phyloP scores from a whole-genome alignment of 2,797 vertebrate species.

The Enteromius thamalakanensis region DNA sequence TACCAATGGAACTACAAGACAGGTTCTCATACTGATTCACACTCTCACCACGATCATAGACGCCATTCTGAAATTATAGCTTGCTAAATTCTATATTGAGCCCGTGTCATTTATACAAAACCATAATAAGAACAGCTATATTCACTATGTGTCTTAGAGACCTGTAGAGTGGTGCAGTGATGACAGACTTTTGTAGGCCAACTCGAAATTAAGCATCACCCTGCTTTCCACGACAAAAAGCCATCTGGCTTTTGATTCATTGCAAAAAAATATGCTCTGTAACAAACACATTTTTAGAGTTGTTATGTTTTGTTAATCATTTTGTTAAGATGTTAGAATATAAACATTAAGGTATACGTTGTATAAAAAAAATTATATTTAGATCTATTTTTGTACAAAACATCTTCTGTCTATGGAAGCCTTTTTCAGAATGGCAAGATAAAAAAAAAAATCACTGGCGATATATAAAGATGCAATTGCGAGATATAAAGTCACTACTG shows the following conservation, averaged over 20 bases:
- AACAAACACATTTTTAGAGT: background rate
- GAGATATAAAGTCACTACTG: too few species aligned
- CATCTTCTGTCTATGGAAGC: background rate
- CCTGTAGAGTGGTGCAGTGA: background rate
- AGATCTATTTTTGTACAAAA: background rate
- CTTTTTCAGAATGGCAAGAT: too few species aligned
- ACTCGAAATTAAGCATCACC: background rate
- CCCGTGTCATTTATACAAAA: background rate
- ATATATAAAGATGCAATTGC: too few species aligned
- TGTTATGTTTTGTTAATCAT: background rate
- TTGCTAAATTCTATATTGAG: background rate
- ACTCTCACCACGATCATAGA: background rate
- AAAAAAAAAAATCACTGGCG: too few species aligned
- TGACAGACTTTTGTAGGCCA: background rate
- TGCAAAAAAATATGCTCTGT: background rate
- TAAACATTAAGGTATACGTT: background rate
- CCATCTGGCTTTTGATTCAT: background rate
- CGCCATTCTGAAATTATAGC: background rate
- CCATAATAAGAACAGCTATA: background rate
- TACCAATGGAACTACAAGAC: background rate
- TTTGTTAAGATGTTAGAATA: too few species aligned
- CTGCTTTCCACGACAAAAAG: background rate
- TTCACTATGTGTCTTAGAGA: background rate
- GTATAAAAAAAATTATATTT: background rate
- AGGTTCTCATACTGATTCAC: background rate